phyloP scores from a whole-genome alignment of 2,113 vertebrate species.

The Larimichthys polyactis region DNA sequence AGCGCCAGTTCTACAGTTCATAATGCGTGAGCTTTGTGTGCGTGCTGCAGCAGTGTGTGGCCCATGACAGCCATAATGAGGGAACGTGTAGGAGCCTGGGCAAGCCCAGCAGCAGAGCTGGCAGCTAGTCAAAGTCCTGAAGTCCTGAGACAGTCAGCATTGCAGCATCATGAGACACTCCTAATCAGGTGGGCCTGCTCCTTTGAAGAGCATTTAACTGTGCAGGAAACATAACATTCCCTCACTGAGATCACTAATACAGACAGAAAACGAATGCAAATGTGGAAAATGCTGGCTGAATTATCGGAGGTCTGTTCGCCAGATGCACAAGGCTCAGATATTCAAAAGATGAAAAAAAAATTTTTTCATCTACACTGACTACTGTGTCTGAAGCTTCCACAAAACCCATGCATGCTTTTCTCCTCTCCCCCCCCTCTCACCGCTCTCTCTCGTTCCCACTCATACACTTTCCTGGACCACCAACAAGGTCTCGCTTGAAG shows the following conservation, averaged over 20 bases:
- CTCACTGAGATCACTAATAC: constrained; percentile 1
- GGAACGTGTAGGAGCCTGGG: constrained; percentile 57
- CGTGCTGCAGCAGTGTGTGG: constrained; percentile 41
- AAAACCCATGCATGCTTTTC: constrained; percentile 17
- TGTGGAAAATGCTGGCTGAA: constrained; percentile 30
- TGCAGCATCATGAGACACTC: constrained; percentile 65
- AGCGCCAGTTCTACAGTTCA: not conserved
- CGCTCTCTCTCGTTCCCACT: not conserved
- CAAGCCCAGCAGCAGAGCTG: constrained; percentile 61
- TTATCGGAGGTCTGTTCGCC: constrained; percentile 50
- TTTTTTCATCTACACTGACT: constrained; percentile 28
- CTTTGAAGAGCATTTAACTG: constrained; percentile 46
- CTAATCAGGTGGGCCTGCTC: constrained; percentile 64
- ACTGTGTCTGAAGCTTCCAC: constrained; percentile 43
- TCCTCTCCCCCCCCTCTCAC: too few relatives aligned
- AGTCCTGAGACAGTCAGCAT: constrained; percentile 57
- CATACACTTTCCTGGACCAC: constrained; percentile 69
- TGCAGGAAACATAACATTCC: constrained; percentile 39
- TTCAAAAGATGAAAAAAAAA: constrained; percentile 39
- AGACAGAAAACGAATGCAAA: constrained; percentile 29
- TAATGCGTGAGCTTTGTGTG: not conserved
- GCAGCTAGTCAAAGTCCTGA: constrained; percentile 60
- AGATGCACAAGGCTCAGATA: constrained; percentile 50
- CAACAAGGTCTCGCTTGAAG: constrained; percentile 65
- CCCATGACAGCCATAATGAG: constrained; percentile 60